phyloP scores from a whole-genome alignment of 2,113 vertebrate genomes.

The Oostethus manadensis region DNA sequence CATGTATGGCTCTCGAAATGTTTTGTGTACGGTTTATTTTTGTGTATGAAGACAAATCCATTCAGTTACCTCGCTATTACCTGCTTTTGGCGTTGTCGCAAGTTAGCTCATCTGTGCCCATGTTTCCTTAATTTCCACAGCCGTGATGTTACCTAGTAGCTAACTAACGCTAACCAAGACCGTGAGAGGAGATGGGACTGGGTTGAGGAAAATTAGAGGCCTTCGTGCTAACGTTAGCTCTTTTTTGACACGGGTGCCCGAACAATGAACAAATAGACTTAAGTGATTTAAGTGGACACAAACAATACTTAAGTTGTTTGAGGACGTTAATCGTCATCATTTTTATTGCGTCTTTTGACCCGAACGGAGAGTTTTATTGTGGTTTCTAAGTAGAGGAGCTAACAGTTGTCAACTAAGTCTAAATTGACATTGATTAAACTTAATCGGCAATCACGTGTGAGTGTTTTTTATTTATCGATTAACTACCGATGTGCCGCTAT shows the following conservation, averaged over 20 bases:
- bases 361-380: slow-evolving; percentile 29
- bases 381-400: slow-evolving; percentile 31
- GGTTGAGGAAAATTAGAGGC: slow-evolving; percentile 60
- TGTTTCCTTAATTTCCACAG: neutral
- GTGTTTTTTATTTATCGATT: neutral
- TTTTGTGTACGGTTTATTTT: neutral
- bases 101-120: neutral
- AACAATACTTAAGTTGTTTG: neutral
- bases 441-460: neutral
- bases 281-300: neutral
- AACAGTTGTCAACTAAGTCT: slow-evolving; percentile 1
- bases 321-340: neutral
- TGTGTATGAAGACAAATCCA: neutral
- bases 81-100: neutral
- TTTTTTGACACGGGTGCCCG: slow-evolving; percentile 46
- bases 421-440: neutral
- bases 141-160: slow-evolving; percentile 12
- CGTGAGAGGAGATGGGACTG: slow-evolving; percentile 45
- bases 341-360: neutral
- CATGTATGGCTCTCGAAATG: neutral
- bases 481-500: neutral
- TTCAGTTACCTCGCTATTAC: neutral
- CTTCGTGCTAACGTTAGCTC: slow-evolving; percentile 60
- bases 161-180: slow-evolving; percentile 27
- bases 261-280: slow-evolving; percentile 46